These are phyloP conservation scores for Zapornia atra DNA, from an alignment of 2,113 vertebrate species.

Conservation along the genomic window DNA sequence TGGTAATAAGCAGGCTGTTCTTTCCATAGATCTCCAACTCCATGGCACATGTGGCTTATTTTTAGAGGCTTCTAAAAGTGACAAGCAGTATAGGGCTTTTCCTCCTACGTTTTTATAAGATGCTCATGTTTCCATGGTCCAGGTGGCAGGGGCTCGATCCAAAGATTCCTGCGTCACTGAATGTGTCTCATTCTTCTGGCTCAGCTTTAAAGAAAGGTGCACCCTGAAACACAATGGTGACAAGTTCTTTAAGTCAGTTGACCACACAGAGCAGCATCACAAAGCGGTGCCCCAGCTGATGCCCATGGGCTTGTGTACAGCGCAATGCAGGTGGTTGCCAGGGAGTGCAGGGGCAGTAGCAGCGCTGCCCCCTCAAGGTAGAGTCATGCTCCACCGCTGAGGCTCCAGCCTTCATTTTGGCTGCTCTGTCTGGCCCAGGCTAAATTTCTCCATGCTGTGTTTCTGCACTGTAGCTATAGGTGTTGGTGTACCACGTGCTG, in stretches of 20 bases:
- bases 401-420: not conserved
- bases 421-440: not conserved
- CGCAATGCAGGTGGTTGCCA: fast-evolving
- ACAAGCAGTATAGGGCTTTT: not conserved
- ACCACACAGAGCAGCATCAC: not conserved
- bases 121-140: not conserved
- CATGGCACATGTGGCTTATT: fast-evolving
- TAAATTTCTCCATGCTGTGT: not conserved
- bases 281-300: fast-evolving
- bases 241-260: not conserved
- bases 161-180: not conserved
- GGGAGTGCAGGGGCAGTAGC: not conserved
- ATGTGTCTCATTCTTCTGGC: fast-evolving
- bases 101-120: fast-evolving
- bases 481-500: not conserved
- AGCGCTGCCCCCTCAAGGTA: not conserved
- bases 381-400: not conserved
- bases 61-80: not conserved
- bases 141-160: not conserved
- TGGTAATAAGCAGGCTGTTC: not conserved
- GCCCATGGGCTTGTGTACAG: fast-evolving
- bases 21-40: not conserved
- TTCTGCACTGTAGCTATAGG: not conserved
- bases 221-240: not conserved
- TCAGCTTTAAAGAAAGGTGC: not conserved